A percentile compares a stretch with the other conserved stretches of the same genome.
These are phyloP conservation scores for Bembecia ichneumoniformis DNA, from an alignment of 2,888 invertebrate genomes.

Conservation along the genomic window DNA sequence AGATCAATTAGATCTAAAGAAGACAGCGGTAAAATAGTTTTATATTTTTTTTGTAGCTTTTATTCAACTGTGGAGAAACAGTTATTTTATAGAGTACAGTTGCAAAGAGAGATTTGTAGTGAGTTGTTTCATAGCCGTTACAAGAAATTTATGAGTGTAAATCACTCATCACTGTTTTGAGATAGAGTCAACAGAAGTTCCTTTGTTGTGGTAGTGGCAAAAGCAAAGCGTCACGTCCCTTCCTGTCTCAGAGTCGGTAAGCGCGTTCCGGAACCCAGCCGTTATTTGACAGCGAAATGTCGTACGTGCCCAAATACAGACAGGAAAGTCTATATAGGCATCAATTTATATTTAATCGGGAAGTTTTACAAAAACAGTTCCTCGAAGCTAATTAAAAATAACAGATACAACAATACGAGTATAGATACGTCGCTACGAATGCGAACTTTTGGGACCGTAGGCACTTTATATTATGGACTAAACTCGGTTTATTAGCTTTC, in stretches of 20 bases:
- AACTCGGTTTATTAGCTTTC: conserved; percentile 8
- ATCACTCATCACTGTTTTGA: background rate
- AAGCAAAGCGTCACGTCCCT: conserved; percentile 4
- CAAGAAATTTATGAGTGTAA: background rate
- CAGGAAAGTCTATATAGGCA: background rate
- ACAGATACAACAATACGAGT: background rate
- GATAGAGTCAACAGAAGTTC: background rate
- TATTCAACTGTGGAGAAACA: no score
- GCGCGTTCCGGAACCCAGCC: background rate
- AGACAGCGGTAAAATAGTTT: no score
- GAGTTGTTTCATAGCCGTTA: no score
- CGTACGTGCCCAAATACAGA: background rate
- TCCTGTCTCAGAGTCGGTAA: conserved; percentile 1
- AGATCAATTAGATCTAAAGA: no score
- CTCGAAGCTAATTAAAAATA: background rate
- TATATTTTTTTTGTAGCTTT: no score
- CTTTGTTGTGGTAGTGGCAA: background rate
- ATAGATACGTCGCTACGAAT: background rate
- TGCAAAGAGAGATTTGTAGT: no score
- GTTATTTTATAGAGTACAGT: no score
- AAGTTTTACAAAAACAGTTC: background rate
- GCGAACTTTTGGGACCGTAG: conserved; percentile 1
- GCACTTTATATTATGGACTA: conserved; percentile 1
- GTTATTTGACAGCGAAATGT: background rate
- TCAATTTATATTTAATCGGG: background rate